Percentiles rank a stretch among this genome's conserved stretches.
Evolutionary conservation across 2,888 invertebrate genomes (phyloP).

Genomic region (Tiliacea aurago): DNA sequence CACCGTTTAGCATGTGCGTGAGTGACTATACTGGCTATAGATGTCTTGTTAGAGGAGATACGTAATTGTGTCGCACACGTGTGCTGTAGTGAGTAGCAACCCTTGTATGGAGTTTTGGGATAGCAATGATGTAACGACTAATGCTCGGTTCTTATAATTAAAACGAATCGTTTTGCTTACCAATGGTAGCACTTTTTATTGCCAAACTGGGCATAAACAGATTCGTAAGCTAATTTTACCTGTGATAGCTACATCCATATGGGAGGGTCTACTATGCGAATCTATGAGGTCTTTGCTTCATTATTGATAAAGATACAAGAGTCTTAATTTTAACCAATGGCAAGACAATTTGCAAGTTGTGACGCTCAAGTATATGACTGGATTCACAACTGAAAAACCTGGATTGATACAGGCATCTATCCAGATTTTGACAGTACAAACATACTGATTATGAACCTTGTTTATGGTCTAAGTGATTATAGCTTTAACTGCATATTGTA

Average conservation of each 20-base stretch:
- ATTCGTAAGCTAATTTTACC: too few relatives aligned
- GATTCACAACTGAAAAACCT: not conserved
- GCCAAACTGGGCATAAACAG: too few relatives aligned
- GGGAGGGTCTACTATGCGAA: too few relatives aligned
- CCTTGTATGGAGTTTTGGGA: not conserved
- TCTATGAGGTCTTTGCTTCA: too few relatives aligned
- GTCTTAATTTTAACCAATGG: too few relatives aligned
- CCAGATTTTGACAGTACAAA: too few relatives aligned
- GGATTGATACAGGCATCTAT: too few relatives aligned
- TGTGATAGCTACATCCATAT: too few relatives aligned
- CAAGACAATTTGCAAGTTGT: not conserved
- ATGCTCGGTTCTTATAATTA: too few relatives aligned
- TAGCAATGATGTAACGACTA: not conserved
- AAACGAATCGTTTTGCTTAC: too few relatives aligned
- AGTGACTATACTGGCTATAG: slow-evolving; percentile 2
- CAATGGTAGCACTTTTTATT: too few relatives aligned
- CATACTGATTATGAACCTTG: not conserved
- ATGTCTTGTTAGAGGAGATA: slow-evolving; percentile 16
- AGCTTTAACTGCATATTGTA: not conserved
- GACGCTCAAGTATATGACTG: not conserved
- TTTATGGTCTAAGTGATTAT: not conserved
- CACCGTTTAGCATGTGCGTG: slow-evolving; percentile 36
- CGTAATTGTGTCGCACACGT: slow-evolving; percentile 34
- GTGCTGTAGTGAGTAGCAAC: not conserved
- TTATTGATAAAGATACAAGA: too few relatives aligned